Conservation (phyloP, 2,797 vertebrate genomes). For the Xyrichtys novacula region DNA sequence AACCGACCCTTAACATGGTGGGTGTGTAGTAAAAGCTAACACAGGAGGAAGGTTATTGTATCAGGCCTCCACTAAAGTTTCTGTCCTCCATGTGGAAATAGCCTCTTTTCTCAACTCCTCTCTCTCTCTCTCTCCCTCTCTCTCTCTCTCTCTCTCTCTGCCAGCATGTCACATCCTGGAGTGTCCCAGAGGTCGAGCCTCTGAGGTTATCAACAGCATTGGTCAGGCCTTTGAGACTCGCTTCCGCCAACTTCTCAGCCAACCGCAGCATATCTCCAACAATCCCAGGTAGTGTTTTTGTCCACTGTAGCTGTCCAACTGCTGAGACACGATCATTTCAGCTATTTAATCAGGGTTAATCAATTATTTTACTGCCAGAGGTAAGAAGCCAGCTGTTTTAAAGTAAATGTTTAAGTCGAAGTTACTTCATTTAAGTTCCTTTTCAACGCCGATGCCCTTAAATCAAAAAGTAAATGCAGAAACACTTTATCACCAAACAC, state of each 20-base stretch:
- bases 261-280: constrained; percentile 80
- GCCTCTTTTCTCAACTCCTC: not conserved
- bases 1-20: too few species aligned
- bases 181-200: constrained; percentile 87
- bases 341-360: not conserved
- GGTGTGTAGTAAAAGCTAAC: too few species aligned
- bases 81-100: not conserved
- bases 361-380: too few species aligned
- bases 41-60: too few species aligned
- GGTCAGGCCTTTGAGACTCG: constrained; percentile 93
- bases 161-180: constrained; percentile 95
- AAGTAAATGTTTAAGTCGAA: too few species aligned
- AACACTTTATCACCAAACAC: too few species aligned
- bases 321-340: not conserved
- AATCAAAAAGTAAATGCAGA: too few species aligned
- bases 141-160: constrained; percentile 39
- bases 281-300: constrained; percentile 84
- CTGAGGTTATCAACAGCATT: constrained; percentile 92
- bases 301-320: not conserved
- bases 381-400: too few species aligned
- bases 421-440: too few species aligned
- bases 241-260: constrained; percentile 92
- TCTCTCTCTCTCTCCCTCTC: constrained; percentile 20
- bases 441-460: too few species aligned
- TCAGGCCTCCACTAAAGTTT: not conserved